Percentiles rank a stretch among this genome's conserved stretches.
Conservation (phyloP, 2,797 vertebrate genomes). For the Gymnothorax javanicus region DNA sequence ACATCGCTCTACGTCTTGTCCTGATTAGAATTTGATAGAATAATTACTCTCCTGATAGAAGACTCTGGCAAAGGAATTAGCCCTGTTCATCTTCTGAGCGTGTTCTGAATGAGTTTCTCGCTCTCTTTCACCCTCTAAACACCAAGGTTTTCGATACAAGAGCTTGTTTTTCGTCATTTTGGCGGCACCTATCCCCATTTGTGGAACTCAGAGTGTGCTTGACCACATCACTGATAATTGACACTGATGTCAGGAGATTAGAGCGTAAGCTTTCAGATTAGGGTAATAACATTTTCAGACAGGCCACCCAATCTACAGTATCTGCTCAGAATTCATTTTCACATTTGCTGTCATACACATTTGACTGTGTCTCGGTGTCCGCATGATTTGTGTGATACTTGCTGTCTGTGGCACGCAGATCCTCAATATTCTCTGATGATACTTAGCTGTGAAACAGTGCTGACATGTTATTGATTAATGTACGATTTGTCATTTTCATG, state of each 20-base stretch:
- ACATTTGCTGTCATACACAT: slow-evolving; percentile 30
- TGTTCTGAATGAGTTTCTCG: slow-evolving; percentile 26
- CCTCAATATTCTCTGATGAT: not conserved
- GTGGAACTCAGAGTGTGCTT: not conserved
- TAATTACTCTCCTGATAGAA: slow-evolving; percentile 41
- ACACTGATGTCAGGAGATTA: slow-evolving; percentile 49
- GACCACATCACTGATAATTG: slow-evolving; percentile 45
- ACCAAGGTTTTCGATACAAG: not conserved
- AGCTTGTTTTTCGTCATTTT: slow-evolving; percentile 18
- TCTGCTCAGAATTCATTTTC: slow-evolving; percentile 21
- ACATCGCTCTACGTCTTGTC: slow-evolving; percentile 28
- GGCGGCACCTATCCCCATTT: slow-evolving; percentile 6
- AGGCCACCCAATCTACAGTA: slow-evolving; percentile 34
- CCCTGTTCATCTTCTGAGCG: slow-evolving; percentile 35
- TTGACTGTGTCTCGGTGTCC: slow-evolving; percentile 15
- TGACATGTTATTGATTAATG: not conserved
- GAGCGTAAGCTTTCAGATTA: slow-evolving; percentile 48
- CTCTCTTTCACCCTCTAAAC: slow-evolving; percentile 27
- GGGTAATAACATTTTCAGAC: slow-evolving; percentile 45
- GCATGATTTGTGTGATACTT: slow-evolving; percentile 2
- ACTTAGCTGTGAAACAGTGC: not conserved
- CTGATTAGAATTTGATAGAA: slow-evolving; percentile 43
- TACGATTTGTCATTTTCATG: slow-evolving; percentile 5
- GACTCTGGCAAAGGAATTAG: slow-evolving; percentile 40
- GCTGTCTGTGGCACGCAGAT: not conserved